Evolutionary conservation across 37 sponge, comb jelly and placozoan genomes (phyloP), one percentile per base, ranked within the genome.

Genomic region (Cladorhizidae sp.): DNA sequence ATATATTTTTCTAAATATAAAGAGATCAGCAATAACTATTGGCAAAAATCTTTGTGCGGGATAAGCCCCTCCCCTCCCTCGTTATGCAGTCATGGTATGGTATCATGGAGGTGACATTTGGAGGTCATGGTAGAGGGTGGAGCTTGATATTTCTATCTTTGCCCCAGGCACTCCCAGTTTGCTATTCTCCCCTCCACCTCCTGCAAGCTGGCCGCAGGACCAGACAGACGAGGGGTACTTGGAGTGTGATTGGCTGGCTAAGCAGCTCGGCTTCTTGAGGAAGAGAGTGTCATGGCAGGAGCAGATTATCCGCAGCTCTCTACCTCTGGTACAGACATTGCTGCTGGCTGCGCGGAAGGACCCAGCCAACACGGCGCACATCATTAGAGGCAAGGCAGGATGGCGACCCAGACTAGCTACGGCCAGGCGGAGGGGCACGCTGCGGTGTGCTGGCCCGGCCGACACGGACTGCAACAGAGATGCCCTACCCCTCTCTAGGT

Each of bases 401-500:
- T 9, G 32, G 33, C 28, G 35, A 25, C 77, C 77, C 77, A 76
- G 57, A 40, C 43, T 76, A 18, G 42, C 12, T 76, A 43, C 17
- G 6, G 62, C 35, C 6, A 76, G 65, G 7, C 64, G 45, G 40
- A 26, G 51, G 14, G 56, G 67, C 23, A 64, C 0, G 3, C 11
- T 83, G 38, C 36, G 25, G n/a, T 83, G 83, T 65, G 82, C 58
- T 26, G 64, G 50, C 20, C 26, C 26, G 49, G 49, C 8, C 49
- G 49, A 45, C 8, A 12, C 49, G 40, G 45, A 59, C 14, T 33
- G 67, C 8, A 49, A 1, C 17, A 17, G 64, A 36, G 26, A 3
- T 11, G 75, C 83, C 17, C 64, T 83, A 5, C 83, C 75, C 31
- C 74, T 74, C 67, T 55, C 83, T 22, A 83, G 50, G 64, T 83